Evolutionary conservation across 2,113 vertebrate genomes (phyloP), one percentile per base, ranked within the genome.

Genomic region (Aspidoscelis tigris): DNA sequence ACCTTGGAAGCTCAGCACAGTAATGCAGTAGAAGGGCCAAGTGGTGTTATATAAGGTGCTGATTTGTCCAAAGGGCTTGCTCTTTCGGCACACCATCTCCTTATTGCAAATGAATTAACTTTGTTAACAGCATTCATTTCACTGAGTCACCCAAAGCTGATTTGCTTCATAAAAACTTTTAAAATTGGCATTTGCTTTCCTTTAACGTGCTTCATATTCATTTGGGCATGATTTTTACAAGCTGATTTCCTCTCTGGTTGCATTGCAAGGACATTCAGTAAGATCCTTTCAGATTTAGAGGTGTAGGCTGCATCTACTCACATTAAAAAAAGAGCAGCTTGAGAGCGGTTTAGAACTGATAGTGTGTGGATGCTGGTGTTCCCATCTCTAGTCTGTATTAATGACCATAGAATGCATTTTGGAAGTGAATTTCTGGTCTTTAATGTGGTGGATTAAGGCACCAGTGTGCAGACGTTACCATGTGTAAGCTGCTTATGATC

Each of bases 161-260:
- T 7, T 73, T 64, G 64, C 55, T 10, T 70, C 65, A 50, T 24
- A 71, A 0, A 43, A n/a, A 21, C 11, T 3, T 87, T 88, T 55
- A 70, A 70, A 41, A 89, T 90, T 80, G 64, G 3, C 12, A 43
- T 50, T 85, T 78, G 68, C 33, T 87, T 47, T 7, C 91, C 26
- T 39, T 2, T 41, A 72, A 39, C 84, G 61, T 0, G 81, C 76
- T n/a, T 24, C 75, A n/a, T 53, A 74, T 83, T 41, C 58, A 4
- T 47, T 81, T 14, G 68, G 7, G 72, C 76, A 50, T 73, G 81
- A 76, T 88, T 82, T 1, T 0, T 88, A 50, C 7, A 84, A 44
- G 87, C 1, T 68, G 26, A 53, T 39, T 74, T 71, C 16, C 26
- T 21, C 78, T 89, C 88, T 14, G 0, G 0, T 10, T 77, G 16